Base-by-base conservation (phyloP, 2,888 invertebrate genomes). In the Drosophila maculinotata region DNA sequence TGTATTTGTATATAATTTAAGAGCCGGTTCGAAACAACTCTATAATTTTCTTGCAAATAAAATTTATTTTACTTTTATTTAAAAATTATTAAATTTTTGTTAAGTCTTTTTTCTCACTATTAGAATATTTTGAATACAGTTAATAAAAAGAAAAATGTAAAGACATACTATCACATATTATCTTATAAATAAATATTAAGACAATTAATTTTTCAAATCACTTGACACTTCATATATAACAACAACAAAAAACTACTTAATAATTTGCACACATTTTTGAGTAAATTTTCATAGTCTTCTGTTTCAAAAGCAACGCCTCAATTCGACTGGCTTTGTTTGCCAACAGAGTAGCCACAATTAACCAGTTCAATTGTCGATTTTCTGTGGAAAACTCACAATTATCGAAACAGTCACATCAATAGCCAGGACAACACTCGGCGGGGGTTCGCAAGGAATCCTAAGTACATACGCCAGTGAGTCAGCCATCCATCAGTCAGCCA, bases 321-420 rank as follows among this genome's bases (percentile, higher is more conserved):
- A 41, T 39, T 15, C 20, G 23, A 47, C 39, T 38, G 42, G 35
- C 31, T 53, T 52, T 57, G 57, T 76, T 75, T 74, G 54, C 36
- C 65, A 42, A 72, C 52, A 52, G 26, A 58, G 62, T 64, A 31
- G 57, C 68, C 75, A 64, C 74, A 76, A 76, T 76, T 73, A 72
- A 69, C 73, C 54, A 52, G 62, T 65, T 60, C 66, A 60, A 76
- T 73, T 73, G 73, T 62, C 54, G 62, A 64, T 57, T 60, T 69
- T 69, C 66, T 60, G 62, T 39, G 47, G 53, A 52, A 67, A 63
- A 69, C 54, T 51, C 44, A 42, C 72, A 72, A 72, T 64, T 72
- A 72, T 59, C 63, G 58, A 56, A 49, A 39, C 66, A 52, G 33
- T 25, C 33, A 36, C 54, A 44, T 33, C 30, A 26, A 25, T 45